A percentile compares a stretch with the other conserved stretches of the same genome.
These are phyloP conservation scores for Agraylea sexmaculata DNA, from an alignment of 1,140 invertebrate genomes.

Conservation along the genomic window DNA sequence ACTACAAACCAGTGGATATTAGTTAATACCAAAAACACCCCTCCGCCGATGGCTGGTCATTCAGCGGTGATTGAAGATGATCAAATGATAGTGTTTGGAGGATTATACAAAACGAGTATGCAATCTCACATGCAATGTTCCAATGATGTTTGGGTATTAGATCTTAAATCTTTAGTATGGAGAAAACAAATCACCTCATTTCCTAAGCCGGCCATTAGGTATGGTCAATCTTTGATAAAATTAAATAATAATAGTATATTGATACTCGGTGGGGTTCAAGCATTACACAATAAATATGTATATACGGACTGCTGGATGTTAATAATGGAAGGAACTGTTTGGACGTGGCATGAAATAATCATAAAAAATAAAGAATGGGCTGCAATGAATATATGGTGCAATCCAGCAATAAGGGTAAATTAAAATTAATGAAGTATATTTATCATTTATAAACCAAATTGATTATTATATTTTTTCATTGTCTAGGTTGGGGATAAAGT, in stretches of 20 bases:
- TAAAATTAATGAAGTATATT: background rate
- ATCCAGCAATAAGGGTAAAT: constrained; percentile 64
- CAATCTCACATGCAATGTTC: constrained; percentile 50
- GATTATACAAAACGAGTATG: constrained; percentile 38
- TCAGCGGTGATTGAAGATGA: constrained; percentile 81
- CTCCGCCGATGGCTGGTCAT: constrained; percentile 79
- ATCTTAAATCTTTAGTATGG: constrained; percentile 69
- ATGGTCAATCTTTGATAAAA: constrained; percentile 79
- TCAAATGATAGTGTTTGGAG: constrained; percentile 86
- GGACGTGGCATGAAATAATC: constrained; percentile 71
- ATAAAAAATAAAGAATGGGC: constrained; percentile 65
- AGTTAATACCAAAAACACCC: constrained; percentile 51
- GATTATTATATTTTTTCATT: constrained; percentile 8
- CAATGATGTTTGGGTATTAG: constrained; percentile 83
- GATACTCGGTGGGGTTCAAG: constrained; percentile 56
- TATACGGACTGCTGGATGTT: constrained; percentile 54
- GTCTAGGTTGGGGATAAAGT: constrained; percentile 49
- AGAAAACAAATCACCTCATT: constrained; percentile 54
- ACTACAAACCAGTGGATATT: constrained; percentile 73
- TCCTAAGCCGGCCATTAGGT: constrained; percentile 65
- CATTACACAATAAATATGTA: constrained; percentile 37
- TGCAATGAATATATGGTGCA: constrained; percentile 82
- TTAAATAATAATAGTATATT: constrained; percentile 58
- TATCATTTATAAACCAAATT: background rate
- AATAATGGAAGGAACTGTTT: constrained; percentile 50